A percentile compares a stretch with the other conserved stretches of the same genome.
Evolutionary conservation across 2,888 invertebrate species (phyloP).

Genomic region (Synanthedon formicaeformis): DNA sequence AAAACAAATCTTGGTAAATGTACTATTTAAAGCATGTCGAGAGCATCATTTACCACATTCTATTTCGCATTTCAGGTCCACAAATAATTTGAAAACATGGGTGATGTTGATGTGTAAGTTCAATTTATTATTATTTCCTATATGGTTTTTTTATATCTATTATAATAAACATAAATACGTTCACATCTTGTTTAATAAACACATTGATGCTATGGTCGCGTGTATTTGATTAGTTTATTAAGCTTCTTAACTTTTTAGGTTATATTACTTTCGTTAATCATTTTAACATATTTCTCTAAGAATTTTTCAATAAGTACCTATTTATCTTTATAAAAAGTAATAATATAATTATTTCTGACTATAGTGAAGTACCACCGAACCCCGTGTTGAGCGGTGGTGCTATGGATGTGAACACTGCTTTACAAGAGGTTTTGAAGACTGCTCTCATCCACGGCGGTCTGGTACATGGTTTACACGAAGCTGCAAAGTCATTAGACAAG

Average conservation of each 20-base stretch:
- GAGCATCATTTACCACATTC: conserved; percentile 27
- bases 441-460: conserved; percentile 96
- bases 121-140: conserved; percentile 30
- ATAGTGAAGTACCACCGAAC: conserved; percentile 78
- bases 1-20: too few relatives aligned
- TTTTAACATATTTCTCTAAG: too few relatives aligned
- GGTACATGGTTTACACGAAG: conserved; percentile 96
- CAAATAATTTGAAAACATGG: conserved; percentile 72
- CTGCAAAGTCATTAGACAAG: conserved; percentile 98
- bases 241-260: too few relatives aligned
- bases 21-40: too few relatives aligned
- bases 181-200: too few relatives aligned
- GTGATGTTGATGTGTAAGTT: conserved; percentile 85
- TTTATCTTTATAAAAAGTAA: too few relatives aligned
- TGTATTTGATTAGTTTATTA: too few relatives aligned
- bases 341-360: background rate
- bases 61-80: conserved; percentile 60
- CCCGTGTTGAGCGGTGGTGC: conserved; percentile 76
- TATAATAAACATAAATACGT: too few relatives aligned
- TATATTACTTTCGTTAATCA: too few relatives aligned
- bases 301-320: too few relatives aligned
- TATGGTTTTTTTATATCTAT: background rate
- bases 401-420: conserved; percentile 95
- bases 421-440: conserved; percentile 96
- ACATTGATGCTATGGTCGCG: too few relatives aligned